Base-by-base conservation (phyloP, 2,113 vertebrate genomes). In the Chrysemys picta region DNA sequence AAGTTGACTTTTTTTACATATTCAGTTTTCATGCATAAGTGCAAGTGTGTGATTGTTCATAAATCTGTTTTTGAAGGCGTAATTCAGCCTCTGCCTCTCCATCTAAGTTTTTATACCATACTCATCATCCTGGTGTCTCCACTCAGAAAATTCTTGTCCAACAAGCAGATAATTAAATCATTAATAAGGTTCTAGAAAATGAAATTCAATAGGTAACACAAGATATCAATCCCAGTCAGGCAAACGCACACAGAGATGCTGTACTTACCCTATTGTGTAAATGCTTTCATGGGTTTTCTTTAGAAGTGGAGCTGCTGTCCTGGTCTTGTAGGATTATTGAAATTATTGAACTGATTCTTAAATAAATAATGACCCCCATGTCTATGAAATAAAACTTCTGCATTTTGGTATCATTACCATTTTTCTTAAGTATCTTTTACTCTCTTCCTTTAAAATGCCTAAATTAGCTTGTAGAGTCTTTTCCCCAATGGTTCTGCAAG, bases 141-240 rank as follows among this genome's bases (percentile, higher is more conserved):
- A 90, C 49, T 88, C 56, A 82, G 80, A 88, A 84, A 95, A 89
- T 86, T 75, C 53, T 35, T 93, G 81, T 89, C 85, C 80, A 89
- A 80, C 9, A 87, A 94, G 65, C 42, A 96, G 57, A 90, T 97
- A 85, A 93, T 97, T 94, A 96, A 96, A 93, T 93, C 94, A 85
- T 87, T 91, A 89, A 85, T 95, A 94, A 82, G 65, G n/a, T 83
- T 94, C 81, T 88, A 80, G 62, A 95, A 90, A 96, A 82, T 57
- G 93, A 90, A 50, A 52, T 52, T 89, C 49, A 72, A 35, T 76
- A 79, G 24, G 3, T 93, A 93, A 88, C n/a, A 82, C 31, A 88
- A 75, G 65, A 5, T 85, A 89, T 24, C 52, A 45, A 49, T 85
- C 54, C 13, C 79, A 79, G 56, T 93, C 82, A 92, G 76, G 75